Conservation (phyloP, 1,140 invertebrate species). For the Brachionus rotundiformis region DNA sequence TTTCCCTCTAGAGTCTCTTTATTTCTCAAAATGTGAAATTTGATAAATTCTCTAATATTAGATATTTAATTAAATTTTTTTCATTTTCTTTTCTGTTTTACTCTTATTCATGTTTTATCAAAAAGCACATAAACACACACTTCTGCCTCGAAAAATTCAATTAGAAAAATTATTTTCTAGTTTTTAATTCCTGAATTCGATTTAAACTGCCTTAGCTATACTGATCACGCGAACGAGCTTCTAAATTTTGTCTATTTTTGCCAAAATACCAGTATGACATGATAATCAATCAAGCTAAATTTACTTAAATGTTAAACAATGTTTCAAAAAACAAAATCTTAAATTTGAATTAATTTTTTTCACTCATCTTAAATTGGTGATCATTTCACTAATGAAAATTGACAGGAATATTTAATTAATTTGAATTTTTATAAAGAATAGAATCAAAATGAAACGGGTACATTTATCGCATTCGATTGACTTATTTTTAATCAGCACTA, state of each 20-base stretch:
- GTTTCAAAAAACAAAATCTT: background rate
- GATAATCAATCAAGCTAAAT: background rate
- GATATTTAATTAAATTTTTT: conserved; percentile 26
- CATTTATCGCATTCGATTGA: no score
- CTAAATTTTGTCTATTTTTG: conserved; percentile 1
- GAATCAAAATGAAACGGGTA: no score
- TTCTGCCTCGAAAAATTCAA: conserved; percentile 8
- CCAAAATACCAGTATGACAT: background rate
- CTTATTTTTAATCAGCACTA: no score
- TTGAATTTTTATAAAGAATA: no score
- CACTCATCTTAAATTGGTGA: no score
- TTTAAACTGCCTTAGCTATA: background rate
- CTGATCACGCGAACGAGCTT: background rate
- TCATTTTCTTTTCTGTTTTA: background rate
- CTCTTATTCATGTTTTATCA: conserved; percentile 5
- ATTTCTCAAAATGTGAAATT: background rate
- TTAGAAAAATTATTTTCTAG: background rate
- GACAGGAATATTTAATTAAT: background rate
- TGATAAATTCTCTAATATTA: conserved; percentile 10
- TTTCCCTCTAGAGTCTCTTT: background rate
- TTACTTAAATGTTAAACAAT: background rate
- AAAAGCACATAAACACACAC: background rate
- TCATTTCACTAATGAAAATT: background rate
- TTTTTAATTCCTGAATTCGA: background rate
- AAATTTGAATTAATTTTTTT: no score